phyloP scores from a whole-genome alignment of 2,797 vertebrate genomes.

The Setipinna tenuifilis region DNA sequence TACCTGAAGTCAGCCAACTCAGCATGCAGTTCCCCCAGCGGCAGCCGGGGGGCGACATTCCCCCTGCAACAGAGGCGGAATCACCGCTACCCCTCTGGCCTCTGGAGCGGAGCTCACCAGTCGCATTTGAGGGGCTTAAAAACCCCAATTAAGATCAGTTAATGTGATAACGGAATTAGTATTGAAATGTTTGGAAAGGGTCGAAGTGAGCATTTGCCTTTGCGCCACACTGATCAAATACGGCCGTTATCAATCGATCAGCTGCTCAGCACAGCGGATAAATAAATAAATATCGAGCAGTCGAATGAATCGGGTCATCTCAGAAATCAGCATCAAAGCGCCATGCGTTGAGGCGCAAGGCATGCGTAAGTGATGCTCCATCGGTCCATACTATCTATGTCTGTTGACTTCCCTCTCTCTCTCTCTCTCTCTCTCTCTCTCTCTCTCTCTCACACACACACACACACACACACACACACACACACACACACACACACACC shows the following conservation, averaged over 20 bases:
- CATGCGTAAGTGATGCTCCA: neutral
- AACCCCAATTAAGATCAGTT: constrained; percentile 75
- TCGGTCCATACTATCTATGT: neutral
- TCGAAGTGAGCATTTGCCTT: constrained; percentile 51
- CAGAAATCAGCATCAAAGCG: constrained; percentile 28
- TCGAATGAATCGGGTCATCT: constrained; percentile 32
- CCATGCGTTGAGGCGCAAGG: neutral
- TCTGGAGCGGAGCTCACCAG: constrained; percentile 23
- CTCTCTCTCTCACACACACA: too few relatives aligned
- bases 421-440: too few relatives aligned
- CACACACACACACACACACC: too few relatives aligned
- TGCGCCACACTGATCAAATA: constrained; percentile 46
- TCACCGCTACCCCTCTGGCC: constrained; percentile 28
- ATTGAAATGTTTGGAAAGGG: constrained; percentile 65
- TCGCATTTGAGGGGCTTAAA: constrained; percentile 48
- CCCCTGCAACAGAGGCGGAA: neutral
- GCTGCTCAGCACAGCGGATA: constrained; percentile 18
- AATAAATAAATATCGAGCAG: constrained; percentile 43
- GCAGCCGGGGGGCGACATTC: constrained; percentile 48
- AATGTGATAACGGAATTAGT: constrained; percentile 73
- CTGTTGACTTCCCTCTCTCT: neutral
- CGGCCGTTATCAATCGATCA: constrained; percentile 46
- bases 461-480: too few relatives aligned
- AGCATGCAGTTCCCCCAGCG: constrained; percentile 29
- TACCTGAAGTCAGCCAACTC: neutral